A percentile compares a stretch with the other conserved stretches of the same genome.
These are phyloP conservation scores for Martes martes DNA, from an alignment of 2,113 vertebrate genomes.

Conservation along the genomic window DNA sequence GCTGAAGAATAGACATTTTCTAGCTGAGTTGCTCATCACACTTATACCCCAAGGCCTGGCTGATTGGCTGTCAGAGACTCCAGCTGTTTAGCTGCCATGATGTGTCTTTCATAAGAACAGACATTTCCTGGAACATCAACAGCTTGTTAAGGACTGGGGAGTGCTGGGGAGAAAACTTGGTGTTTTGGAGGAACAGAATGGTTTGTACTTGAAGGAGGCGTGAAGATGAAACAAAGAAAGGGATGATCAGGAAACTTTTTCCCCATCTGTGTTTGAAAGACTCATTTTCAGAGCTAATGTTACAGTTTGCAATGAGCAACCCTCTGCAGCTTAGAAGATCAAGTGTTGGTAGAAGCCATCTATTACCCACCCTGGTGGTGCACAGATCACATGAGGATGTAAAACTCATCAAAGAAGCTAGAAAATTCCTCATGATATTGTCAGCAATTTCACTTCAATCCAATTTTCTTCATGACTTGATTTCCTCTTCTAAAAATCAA, in stretches of 20 bases:
- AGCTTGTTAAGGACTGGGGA: slow-evolving; percentile 70
- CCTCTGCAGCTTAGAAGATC: slow-evolving; percentile 44
- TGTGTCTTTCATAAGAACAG: slow-evolving; percentile 74
- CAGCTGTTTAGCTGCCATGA: slow-evolving; percentile 71
- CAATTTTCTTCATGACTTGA: slow-evolving; percentile 44
- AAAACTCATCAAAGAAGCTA: slow-evolving; percentile 54
- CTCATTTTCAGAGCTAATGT: slow-evolving; percentile 47
- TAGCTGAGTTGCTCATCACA: slow-evolving; percentile 71
- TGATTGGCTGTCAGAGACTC: slow-evolving; percentile 74
- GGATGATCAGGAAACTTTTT: not conserved
- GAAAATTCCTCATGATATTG: slow-evolving; percentile 47
- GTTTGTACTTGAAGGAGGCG: slow-evolving; percentile 59
- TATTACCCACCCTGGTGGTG: not conserved
- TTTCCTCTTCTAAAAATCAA: slow-evolving; percentile 49
- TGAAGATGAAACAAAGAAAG: slow-evolving; percentile 57
- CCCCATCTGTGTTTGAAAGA: slow-evolving; percentile 24
- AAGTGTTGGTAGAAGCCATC: slow-evolving; percentile 31
- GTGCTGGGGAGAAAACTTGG: slow-evolving; percentile 53
- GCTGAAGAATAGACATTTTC: slow-evolving; percentile 75
- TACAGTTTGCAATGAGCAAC: not conserved
- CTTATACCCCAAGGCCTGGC: slow-evolving; percentile 72
- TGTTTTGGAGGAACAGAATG: slow-evolving; percentile 54
- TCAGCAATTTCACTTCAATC: slow-evolving; percentile 21
- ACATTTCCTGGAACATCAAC: slow-evolving; percentile 74
- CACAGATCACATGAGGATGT: not conserved